Evolutionary conservation across 2,113 vertebrate genomes (phyloP).

Genomic region (Pseudolaguvia tuberculata): DNA sequence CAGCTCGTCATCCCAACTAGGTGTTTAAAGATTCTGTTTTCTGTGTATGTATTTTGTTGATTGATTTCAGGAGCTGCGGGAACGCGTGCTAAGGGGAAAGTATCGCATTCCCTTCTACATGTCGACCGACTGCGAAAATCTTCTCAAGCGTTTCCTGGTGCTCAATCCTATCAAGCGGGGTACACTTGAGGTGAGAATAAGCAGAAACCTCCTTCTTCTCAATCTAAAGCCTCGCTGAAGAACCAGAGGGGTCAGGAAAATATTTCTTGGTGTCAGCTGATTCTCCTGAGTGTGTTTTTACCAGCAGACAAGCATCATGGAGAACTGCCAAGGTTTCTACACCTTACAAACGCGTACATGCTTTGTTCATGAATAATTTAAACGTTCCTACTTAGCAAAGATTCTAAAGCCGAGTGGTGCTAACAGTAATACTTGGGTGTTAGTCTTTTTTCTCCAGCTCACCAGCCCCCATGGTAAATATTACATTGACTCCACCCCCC

Average conservation of each 20-base stretch:
- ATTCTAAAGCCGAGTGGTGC: no score
- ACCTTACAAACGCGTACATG: not conserved
- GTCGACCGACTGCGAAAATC: constrained; percentile 93
- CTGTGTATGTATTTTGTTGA: constrained; percentile 20
- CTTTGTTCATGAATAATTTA: constrained; percentile 24
- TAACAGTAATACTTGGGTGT: not conserved
- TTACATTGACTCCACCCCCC: no score
- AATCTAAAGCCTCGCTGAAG: not conserved
- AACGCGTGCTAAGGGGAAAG: constrained; percentile 87
- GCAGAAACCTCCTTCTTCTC: not conserved
- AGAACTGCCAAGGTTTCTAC: not conserved
- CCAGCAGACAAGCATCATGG: not conserved
- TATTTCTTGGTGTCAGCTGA: not conserved
- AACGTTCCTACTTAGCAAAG: not conserved
- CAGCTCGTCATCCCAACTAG: not conserved
- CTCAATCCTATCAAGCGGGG: constrained; percentile 90
- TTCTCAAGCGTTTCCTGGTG: constrained; percentile 85
- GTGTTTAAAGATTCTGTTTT: constrained; percentile 10
- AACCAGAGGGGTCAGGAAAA: not conserved
- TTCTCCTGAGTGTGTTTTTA: not conserved
- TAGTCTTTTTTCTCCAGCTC: not conserved
- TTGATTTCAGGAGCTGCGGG: constrained; percentile 80
- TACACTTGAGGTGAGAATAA: constrained; percentile 80
- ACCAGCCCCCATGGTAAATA: constrained; percentile 6
- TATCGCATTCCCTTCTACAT: constrained; percentile 96